Evolutionary conservation across 2,113 vertebrate species (phyloP).

Genomic region (Notarius lentiginosus): DNA sequence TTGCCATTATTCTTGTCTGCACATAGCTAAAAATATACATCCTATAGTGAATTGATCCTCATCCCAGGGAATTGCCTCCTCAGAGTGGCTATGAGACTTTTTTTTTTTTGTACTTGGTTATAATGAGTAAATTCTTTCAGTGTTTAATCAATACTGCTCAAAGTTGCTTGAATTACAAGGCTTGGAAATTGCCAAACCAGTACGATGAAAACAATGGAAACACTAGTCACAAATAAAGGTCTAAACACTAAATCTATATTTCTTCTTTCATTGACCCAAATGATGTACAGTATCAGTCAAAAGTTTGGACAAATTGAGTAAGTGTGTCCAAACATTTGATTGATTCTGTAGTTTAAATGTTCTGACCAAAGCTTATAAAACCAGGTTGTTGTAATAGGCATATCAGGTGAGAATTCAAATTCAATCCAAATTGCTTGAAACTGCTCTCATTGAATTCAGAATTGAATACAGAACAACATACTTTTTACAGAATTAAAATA

Average conservation of each 20-base stretch:
- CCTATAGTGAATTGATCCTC: conserved; percentile 16
- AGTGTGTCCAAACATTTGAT: too few species aligned
- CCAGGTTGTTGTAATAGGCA: too few species aligned
- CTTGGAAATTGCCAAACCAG: background rate
- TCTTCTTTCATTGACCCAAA: background rate
- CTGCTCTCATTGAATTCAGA: too few species aligned
- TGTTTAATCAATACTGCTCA: conserved; percentile 2
- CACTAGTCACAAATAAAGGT: background rate
- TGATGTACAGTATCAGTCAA: background rate
- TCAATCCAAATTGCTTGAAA: too few species aligned
- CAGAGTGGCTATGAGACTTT: background rate
- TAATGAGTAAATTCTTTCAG: background rate
- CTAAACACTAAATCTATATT: background rate
- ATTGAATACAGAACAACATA: too few species aligned
- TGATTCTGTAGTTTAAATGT: background rate
- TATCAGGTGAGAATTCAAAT: too few species aligned
- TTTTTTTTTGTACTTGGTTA: background rate
- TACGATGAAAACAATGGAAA: too few species aligned
- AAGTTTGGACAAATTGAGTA: too few species aligned
- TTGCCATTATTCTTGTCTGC: conserved; percentile 28
- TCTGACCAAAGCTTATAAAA: background rate
- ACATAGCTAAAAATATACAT: conserved; percentile 19
- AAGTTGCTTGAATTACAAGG: background rate
- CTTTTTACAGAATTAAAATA: too few species aligned
- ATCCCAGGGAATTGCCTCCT: background rate